Evolutionary conservation across 2,797 vertebrate species (phyloP), one percentile per base, ranked within the genome.

Genomic region (Peromyscus eremicus): DNA sequence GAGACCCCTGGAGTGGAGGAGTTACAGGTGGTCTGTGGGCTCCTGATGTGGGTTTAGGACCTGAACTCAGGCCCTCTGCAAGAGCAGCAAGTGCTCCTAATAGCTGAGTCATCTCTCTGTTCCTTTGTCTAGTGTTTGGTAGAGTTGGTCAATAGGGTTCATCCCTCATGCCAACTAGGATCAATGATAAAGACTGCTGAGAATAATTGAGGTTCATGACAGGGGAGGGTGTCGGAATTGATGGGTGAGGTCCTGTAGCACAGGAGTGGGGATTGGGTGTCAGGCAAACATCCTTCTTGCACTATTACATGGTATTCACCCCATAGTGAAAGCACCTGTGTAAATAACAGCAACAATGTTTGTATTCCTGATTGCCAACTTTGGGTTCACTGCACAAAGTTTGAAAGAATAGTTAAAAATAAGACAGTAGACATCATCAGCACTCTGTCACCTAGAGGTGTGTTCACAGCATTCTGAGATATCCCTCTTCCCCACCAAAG

Each of bases 321-420:
- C 43, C 21, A 49, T 1, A 64, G 55, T 52, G 32, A 92, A 90
- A 52, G 8, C 73, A 73, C 83, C 8, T 76, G 5, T 34, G 76
- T 71, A 79, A 90, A 91, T 32, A 49, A 12, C 75, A 89, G 29
- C 29, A 43, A 32, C 46, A 62, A n/a, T 9, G 52, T 95, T 84
- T 87, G 37, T 25, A 81, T 89, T 80, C 60, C 91, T 21, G 52
- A 70, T 40, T 79, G 43, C 8, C 23, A 57, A 80, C 75, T 89
- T 60, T 29, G n/a, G 17, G 62, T 29, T 94, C 37, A 70, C 23
- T 46, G 34, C 14, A 71, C 57, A 83, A 94, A 91, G 46, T 76
- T 68, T 37, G 85, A 57, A 95, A 91, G 80, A 13, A 64, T 1
- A 52, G 73, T 73, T 85, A 92, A 57, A 89, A 95, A 82, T 64